phyloP scores from a whole-genome alignment of 2,888 invertebrate genomes.

The Incurvaria masculella region DNA sequence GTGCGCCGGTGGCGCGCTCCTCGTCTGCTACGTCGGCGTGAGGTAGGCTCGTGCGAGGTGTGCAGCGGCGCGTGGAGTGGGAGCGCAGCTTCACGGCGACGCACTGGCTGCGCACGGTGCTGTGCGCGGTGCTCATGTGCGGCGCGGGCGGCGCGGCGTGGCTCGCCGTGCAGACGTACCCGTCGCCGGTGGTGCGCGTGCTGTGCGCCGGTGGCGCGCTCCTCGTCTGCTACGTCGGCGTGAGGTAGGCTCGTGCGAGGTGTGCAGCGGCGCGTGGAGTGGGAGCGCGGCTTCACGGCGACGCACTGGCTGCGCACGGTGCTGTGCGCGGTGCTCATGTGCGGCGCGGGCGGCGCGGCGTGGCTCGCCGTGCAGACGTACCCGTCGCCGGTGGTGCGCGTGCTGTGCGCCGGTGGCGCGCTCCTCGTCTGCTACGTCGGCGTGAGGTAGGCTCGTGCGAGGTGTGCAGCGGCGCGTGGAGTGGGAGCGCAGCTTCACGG shows the following conservation, averaged over 20 bases:
- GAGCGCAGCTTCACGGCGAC: slow-evolving; percentile 77
- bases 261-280: slow-evolving; percentile 75
- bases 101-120: slow-evolving; percentile 82
- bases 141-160: slow-evolving; percentile 74
- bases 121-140: slow-evolving; percentile 75
- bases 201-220: slow-evolving; percentile 78
- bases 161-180: slow-evolving; percentile 75
- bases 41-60: slow-evolving; percentile 76
- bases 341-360: slow-evolving; percentile 64
- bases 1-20: slow-evolving; percentile 75
- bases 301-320: not conserved
- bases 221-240: slow-evolving; percentile 79
- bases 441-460: slow-evolving; percentile 74
- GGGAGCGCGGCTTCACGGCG: slow-evolving; percentile 77
- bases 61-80: slow-evolving; percentile 77
- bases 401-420: slow-evolving; percentile 67
- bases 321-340: slow-evolving; percentile 72
- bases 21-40: slow-evolving; percentile 81
- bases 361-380: too few relatives aligned
- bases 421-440: slow-evolving; percentile 72
- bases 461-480: slow-evolving; percentile 73
- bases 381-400: slow-evolving; percentile 64
- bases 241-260: too few relatives aligned
- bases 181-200: slow-evolving; percentile 74
- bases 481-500: slow-evolving; percentile 81